phyloP scores from a whole-genome alignment of 2,113 vertebrate genomes.

The Campylomormyrus tamandua region DNA sequence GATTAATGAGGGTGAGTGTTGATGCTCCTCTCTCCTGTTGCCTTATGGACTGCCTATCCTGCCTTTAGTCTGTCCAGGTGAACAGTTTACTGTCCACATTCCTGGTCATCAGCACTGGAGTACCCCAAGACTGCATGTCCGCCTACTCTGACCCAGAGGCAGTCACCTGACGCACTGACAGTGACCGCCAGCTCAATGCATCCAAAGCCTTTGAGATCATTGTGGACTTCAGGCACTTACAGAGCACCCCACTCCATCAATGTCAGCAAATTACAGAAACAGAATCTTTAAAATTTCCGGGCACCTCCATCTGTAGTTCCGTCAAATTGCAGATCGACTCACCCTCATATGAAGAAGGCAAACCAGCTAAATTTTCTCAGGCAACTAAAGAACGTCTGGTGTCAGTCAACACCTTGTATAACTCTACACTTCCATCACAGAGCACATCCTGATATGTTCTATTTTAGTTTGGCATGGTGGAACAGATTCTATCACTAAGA shows the following conservation, averaged over 20 bases:
- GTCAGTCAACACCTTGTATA: background rate
- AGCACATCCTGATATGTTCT: background rate
- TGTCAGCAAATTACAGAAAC: too few relatives aligned
- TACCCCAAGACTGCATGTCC: background rate
- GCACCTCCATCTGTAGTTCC: background rate
- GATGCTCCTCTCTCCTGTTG: background rate
- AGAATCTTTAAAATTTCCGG: too few relatives aligned
- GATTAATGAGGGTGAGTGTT: background rate
- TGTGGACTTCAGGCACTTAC: background rate
- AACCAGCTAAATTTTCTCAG: background rate
- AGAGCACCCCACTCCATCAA: background rate
- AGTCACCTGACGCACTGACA: background rate
- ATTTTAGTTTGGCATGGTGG: background rate
- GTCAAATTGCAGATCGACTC: background rate
- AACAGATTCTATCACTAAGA: background rate
- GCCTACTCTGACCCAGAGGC: background rate
- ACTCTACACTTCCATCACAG: background rate
- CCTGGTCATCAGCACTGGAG: background rate
- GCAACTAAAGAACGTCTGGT: background rate
- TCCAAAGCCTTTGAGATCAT: background rate
- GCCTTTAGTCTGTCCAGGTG: background rate
- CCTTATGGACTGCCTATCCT: background rate
- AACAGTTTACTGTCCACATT: background rate
- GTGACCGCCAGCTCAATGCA: background rate
- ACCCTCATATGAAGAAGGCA: background rate